Conservation (phyloP, 2,797 vertebrate species). For the Phylloscopus collybita region DNA sequence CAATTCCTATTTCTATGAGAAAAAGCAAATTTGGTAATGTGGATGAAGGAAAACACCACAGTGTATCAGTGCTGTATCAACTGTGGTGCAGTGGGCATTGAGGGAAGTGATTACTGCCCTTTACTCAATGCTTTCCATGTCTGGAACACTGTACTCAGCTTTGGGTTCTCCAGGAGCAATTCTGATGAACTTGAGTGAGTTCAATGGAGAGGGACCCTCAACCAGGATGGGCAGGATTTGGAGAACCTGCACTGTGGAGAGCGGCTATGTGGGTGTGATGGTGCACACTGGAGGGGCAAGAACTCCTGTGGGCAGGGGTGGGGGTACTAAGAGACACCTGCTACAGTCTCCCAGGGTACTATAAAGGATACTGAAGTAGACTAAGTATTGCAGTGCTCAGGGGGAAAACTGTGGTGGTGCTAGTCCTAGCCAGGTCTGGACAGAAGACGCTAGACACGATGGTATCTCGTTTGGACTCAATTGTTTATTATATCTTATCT, state of each 20-base stretch:
- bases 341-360: not conserved
- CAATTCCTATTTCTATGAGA: not conserved
- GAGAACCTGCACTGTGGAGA: not conserved
- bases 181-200: not conserved
- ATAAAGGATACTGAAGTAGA: not conserved
- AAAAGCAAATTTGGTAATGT: not conserved
- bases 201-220: not conserved
- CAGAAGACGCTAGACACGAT: too few relatives aligned
- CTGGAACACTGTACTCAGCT: not conserved
- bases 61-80: too few relatives aligned
- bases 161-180: not conserved
- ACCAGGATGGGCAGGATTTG: accelerated
- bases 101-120: not conserved
- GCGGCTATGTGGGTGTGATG: not conserved
- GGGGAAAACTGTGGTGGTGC: not conserved
- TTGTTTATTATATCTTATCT: too few relatives aligned
- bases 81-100: not conserved
- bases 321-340: not conserved
- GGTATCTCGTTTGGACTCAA: too few relatives aligned
- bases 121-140: not conserved
- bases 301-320: not conserved
- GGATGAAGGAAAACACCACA: not conserved
- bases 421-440: too few relatives aligned
- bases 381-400: not conserved
- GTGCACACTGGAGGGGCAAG: not conserved